These are phyloP conservation scores for Merluccius polli DNA, from an alignment of 2,797 vertebrate species.

Conservation along the genomic window DNA sequence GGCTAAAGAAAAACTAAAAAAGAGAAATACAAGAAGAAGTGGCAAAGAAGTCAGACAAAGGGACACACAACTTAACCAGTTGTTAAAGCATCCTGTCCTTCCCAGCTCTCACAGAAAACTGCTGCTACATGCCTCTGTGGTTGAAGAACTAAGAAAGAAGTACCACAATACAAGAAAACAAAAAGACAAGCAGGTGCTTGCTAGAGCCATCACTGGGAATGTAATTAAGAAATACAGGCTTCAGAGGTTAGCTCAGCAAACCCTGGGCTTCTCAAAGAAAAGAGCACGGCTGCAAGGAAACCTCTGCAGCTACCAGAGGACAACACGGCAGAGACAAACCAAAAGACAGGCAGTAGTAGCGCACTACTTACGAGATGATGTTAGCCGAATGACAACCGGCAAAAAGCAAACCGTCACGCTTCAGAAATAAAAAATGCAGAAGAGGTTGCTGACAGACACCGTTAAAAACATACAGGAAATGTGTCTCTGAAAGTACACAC, in stretches of 20 bases:
- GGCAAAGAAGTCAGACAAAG: no score
- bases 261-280: slow-evolving; percentile 9
- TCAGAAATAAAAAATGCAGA: slow-evolving; percentile 8
- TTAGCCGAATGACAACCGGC: slow-evolving; percentile 10
- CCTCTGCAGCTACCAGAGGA: not conserved
- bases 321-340: not conserved
- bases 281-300: not conserved
- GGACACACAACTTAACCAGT: no score
- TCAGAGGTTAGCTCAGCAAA: not conserved
- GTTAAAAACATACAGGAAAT: not conserved
- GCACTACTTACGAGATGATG: slow-evolving; percentile 7
- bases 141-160: not conserved
- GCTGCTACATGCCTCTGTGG: not conserved
- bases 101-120: not conserved
- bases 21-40: no score
- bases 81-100: no score
- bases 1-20: no score
- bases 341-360: not conserved
- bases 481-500: not conserved
- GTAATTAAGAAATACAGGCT: not conserved
- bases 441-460: not conserved
- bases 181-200: slow-evolving; percentile 10
- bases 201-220: not conserved
- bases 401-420: slow-evolving; percentile 7
- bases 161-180: not conserved